Percentiles rank a stretch among this genome's conserved stretches.
These are phyloP conservation scores for Dendrocincla tyrannina DNA, from an alignment of 2,797 vertebrate species.

Conservation along the genomic window DNA sequence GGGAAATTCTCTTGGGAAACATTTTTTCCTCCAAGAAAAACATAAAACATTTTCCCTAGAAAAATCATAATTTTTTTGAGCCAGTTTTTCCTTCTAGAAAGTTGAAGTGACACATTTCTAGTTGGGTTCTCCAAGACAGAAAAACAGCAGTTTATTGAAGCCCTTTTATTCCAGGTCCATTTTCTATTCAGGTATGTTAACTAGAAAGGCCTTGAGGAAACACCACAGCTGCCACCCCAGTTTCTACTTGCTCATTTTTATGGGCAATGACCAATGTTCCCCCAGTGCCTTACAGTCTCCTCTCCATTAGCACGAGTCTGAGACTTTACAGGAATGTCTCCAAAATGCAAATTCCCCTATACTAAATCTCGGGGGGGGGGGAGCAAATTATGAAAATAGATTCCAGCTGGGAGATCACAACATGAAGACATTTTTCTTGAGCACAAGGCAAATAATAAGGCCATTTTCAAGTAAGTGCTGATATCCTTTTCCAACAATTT, in stretches of 20 bases:
- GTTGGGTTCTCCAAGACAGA: neutral
- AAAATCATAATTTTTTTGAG: neutral
- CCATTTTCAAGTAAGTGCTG: neutral
- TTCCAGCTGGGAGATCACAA: neutral
- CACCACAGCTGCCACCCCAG: neutral
- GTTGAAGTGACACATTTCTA: neutral
- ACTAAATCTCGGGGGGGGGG: neutral
- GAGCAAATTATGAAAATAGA: neutral
- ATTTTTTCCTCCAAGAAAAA: neutral
- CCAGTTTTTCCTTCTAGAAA: neutral
- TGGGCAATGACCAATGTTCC: neutral
- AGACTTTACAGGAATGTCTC: neutral
- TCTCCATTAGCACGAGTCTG: neutral
- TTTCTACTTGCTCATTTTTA: neutral
- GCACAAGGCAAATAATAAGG: neutral
- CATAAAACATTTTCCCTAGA: neutral
- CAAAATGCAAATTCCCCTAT: neutral
- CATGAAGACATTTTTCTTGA: neutral
- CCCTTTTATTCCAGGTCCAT: neutral
- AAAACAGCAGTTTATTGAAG: neutral
- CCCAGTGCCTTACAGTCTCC: neutral
- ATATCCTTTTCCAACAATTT: neutral
- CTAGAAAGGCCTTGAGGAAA: neutral
- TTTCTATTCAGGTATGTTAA: neutral
- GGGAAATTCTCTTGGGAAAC: neutral